Conservation (phyloP, 2,797 vertebrate genomes). For the Lepilemur ruficaudatus region DNA sequence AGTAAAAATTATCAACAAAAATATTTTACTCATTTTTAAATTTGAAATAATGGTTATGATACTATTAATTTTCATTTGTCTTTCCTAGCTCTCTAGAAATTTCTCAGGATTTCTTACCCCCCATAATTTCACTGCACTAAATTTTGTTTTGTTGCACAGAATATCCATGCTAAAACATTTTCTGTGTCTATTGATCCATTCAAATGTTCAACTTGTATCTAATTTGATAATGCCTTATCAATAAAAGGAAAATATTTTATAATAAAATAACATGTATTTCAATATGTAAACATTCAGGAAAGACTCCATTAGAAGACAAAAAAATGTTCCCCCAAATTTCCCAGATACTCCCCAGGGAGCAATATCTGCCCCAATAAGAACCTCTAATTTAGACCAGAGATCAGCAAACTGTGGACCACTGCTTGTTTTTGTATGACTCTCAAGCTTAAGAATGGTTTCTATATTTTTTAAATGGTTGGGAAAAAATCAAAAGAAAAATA, state of each 20-base stretch:
- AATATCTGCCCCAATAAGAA: not conserved
- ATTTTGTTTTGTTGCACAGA: constrained; percentile 18
- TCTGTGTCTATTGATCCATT: not conserved
- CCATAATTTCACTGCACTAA: not conserved
- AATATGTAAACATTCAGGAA: not conserved
- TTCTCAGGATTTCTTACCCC: not conserved
- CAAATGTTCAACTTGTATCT: not conserved
- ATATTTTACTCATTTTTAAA: not conserved
- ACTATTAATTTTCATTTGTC: not conserved
- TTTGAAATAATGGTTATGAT: not conserved
- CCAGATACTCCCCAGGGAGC: not conserved
- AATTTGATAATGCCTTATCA: constrained; percentile 26
- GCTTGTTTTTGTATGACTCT: not conserved
- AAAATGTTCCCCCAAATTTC: not conserved
- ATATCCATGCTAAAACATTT: not conserved
- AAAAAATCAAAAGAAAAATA: not conserved
- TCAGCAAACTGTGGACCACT: not conserved
- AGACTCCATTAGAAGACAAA: not conserved
- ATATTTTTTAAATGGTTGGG: not conserved
- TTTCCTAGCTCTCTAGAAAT: constrained; percentile 4
- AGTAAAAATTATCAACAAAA: not conserved
- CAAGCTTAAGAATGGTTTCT: not conserved
- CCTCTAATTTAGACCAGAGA: not conserved
- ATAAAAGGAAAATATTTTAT: constrained; percentile 37
- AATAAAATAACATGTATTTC: constrained; percentile 17